Evolutionary conservation across 2,113 vertebrate genomes (phyloP).

Genomic region (Xenotilapia flavipinnis): DNA sequence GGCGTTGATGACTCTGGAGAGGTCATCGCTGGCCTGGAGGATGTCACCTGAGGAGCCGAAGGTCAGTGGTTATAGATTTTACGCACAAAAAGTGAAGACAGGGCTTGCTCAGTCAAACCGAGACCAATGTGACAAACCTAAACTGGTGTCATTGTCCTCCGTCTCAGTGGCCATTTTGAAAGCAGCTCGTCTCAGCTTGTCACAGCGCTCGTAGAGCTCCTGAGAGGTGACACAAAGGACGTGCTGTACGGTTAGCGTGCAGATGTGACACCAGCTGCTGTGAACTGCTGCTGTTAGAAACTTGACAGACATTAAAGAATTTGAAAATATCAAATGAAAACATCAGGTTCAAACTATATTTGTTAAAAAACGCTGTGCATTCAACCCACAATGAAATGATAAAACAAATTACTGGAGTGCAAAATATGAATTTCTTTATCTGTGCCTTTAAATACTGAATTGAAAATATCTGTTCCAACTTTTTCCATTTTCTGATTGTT

Average conservation of each 20-base stretch:
- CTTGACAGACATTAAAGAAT: background rate
- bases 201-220: slow-evolving; percentile 92
- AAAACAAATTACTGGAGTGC: background rate
- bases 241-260: background rate
- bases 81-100: background rate
- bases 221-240: slow-evolving; percentile 40
- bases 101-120: background rate
- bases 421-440: background rate
- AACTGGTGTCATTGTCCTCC: slow-evolving; percentile 87
- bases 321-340: background rate
- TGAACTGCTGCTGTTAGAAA: background rate
- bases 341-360: background rate
- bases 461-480: background rate
- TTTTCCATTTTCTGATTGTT: background rate
- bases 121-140: slow-evolving; percentile 72
- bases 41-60: slow-evolving; percentile 80
- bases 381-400: background rate
- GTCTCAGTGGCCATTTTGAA: slow-evolving; percentile 97
- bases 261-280: background rate
- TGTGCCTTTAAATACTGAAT: background rate
- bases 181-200: slow-evolving; percentile 84
- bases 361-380: rapidly evolving
- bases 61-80: background rate
- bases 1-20: slow-evolving; percentile 86
- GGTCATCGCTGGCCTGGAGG: slow-evolving; percentile 91